These are phyloP conservation scores for Temnothorax curvispinosus DNA, from an alignment of 1,140 invertebrate genomes.

Conservation along the genomic window DNA sequence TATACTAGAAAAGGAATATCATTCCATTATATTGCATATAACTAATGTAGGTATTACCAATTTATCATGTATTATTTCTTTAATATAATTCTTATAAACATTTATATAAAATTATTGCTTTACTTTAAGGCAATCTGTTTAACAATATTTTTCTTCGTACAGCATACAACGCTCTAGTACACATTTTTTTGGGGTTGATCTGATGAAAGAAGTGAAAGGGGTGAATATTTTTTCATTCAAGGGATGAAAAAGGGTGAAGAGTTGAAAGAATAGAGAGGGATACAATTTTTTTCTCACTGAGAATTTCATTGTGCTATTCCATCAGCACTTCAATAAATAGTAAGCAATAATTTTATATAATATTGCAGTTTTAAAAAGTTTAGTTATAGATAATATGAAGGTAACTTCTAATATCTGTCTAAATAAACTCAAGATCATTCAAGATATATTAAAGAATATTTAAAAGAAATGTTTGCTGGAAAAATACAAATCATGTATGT, in stretches of 20 bases:
- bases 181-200: background rate
- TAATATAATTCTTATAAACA: background rate
- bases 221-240: constrained; percentile 39
- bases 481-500: background rate
- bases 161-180: background rate
- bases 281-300: constrained; percentile 17
- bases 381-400: background rate
- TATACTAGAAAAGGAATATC: background rate
- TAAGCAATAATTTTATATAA: constrained; percentile 6
- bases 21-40: background rate
- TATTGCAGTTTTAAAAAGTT: background rate
- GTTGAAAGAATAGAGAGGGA: background rate
- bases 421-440: background rate
- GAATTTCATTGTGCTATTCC: background rate
- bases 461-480: background rate
- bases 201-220: constrained; percentile 67
- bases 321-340: background rate
- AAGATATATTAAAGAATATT: background rate
- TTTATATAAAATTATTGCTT: background rate
- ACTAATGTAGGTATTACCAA: background rate
- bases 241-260: constrained; percentile 1
- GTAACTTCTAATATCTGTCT: background rate
- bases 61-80: background rate
- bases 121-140: background rate
- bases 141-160: background rate